Evolutionary conservation across 2,888 invertebrate genomes (phyloP), one percentile per base, ranked within the genome.

Genomic region (Pollenia amentaria): DNA sequence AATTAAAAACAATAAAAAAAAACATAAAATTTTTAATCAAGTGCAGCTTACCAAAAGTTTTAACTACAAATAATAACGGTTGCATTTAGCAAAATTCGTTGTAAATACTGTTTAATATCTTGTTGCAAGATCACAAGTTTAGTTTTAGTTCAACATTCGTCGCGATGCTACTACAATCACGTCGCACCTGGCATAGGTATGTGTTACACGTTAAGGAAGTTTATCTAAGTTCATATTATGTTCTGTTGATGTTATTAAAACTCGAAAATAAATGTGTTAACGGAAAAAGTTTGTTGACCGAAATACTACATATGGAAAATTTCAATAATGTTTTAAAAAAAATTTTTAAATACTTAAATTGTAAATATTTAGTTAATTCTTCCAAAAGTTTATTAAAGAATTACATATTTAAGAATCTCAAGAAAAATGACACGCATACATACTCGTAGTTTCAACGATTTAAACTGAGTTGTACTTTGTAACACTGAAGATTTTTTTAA

Each of bases 151-250:
- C 84, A 88, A 77, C 79, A 76, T 76, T 87, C 87, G 90, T 77
- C 87, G 89, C 89, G 90, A 92, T 92, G 92, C 90, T 91, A 90
- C 90, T 92, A 88, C 91, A 91, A 90, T 89, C 91, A 89, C 91
- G 90, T 88, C 89, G 89, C 89, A 89, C 91, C 88, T 91, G 91
- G 92, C 90, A 89, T 88, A 92, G 92, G 92, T 92, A 88, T 84
- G 89, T 73, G 65, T 65, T 29, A 62, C 16, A 70, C 16, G 29
- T 53, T 29, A 79, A 84, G 80, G 73, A 79, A 84, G 67, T 84
- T 53, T 62, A 42, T 62, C 53, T 14, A 57, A 55, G 65, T 78
- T 78, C 46, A 78, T 67, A 40, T 16, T 11, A 14, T 53, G 38
- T 51, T 48, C n/a, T n/a, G 7, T 11, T 67, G 16, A n/a, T 53